Evolutionary conservation across 1,140 invertebrate genomes (phyloP), one percentile per base, ranked within the genome.

Genomic region (Notospermus geniculatus): DNA sequence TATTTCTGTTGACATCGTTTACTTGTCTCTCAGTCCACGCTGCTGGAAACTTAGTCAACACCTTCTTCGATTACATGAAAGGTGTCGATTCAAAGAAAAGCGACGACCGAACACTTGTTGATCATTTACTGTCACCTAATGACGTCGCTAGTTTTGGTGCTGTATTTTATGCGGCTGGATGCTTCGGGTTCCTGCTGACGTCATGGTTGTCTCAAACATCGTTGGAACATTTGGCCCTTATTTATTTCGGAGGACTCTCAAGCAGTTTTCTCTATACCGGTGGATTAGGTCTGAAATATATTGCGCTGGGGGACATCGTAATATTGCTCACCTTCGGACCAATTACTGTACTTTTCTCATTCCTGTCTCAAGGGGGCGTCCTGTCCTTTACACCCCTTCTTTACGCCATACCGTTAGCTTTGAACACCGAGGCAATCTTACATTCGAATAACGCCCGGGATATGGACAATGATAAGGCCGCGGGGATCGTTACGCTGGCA

Each of bases 31-130:
- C 90, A 17, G 93, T 97, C 1, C 94, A 97, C 78, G 92, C 92
- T 54, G 94, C 94, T 58, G 94, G 93, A 39, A 97, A 97, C 82
- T 88, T 97, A n/a, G 93, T 97, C 0, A 97, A 97, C 76, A 97
- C 93, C 0, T 97, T 96, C 78, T 96, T 89, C 77, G 93, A 97
- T 82, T 97, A 91, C 77, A 86, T 92, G 7, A 92, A 92, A 83
- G 94, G 93, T 30, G 93, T 97, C 45, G 94, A 96, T 74, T 91
- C 89, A 74, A 86, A 83, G 57, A 77, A 91, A 57, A 85, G 76
- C 39, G 92, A 94, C 72, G 93, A 97, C 76, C 86, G 93, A 72
- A 96, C 91, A 66, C 80, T 97, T 55, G 93, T 97, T 11, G 93
- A 97, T 83, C 88, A 92, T 68, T 87, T 95, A 68, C 84, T 97